Conservation (phyloP, 2,797 vertebrate species). For the Urocyon cinereoargenteus region DNA sequence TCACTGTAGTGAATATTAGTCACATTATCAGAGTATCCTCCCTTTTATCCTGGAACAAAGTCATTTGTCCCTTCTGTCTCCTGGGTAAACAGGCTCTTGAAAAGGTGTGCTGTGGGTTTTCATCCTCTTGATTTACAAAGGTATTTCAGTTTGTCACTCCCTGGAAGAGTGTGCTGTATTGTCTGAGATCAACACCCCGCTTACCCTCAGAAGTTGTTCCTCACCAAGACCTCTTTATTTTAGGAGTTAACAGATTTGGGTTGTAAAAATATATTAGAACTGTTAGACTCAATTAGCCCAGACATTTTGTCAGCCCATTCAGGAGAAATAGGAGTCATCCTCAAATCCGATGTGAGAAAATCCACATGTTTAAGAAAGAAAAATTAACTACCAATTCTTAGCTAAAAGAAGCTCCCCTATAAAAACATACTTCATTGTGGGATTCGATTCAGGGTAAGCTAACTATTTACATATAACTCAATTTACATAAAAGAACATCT, state of each 20-base stretch:
- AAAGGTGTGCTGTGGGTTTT: background rate
- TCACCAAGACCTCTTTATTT: background rate
- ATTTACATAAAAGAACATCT: background rate
- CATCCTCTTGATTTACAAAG: background rate
- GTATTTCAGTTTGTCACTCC: background rate
- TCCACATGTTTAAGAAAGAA: background rate
- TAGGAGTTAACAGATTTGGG: background rate
- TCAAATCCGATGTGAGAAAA: background rate
- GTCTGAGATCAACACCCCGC: background rate
- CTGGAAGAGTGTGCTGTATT: background rate
- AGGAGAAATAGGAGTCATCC: constrained; percentile 5
- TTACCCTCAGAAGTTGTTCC: background rate
- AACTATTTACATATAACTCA: background rate
- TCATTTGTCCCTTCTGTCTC: background rate
- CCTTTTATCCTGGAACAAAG: background rate
- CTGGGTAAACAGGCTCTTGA: background rate
- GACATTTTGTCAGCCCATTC: background rate
- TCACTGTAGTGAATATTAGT: background rate
- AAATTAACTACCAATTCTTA: background rate
- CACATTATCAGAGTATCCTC: background rate
- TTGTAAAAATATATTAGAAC: background rate
- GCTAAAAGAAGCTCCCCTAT: background rate
- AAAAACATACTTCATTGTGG: background rate
- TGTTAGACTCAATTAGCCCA: background rate
- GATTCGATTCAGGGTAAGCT: background rate